Conservation (phyloP, 2,797 vertebrate genomes). For the Enoplosus armatus region DNA sequence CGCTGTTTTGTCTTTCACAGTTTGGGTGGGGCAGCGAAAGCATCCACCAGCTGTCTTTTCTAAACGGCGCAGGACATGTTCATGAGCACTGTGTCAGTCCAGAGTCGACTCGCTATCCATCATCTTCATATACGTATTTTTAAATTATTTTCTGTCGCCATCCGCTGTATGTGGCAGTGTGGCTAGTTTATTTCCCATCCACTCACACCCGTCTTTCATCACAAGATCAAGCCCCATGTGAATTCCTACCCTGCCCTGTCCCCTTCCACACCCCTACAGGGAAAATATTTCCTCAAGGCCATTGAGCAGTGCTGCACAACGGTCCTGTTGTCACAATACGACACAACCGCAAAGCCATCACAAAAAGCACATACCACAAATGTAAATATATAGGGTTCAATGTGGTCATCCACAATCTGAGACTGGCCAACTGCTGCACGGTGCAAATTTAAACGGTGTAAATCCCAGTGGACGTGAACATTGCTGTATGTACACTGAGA, state of each 20-base stretch:
- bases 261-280: constrained; percentile 43
- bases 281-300: constrained; percentile 62
- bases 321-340: constrained; percentile 27
- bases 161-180: constrained; percentile 15
- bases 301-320: not conserved
- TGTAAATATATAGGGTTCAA: constrained; percentile 32
- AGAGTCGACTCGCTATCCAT: constrained; percentile 1
- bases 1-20: constrained; percentile 71
- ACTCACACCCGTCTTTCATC: constrained; percentile 46
- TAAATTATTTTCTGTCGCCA: constrained; percentile 15
- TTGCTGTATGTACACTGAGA: not conserved
- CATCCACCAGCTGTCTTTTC: constrained; percentile 70
- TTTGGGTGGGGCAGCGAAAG: constrained; percentile 74
- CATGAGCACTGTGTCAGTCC: constrained; percentile 13
- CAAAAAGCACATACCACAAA: constrained; percentile 16
- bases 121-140: constrained; percentile 11
- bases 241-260: constrained; percentile 35
- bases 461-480: constrained; percentile 35
- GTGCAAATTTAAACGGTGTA: constrained; percentile 45
- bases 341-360: constrained; percentile 18
- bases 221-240: constrained; percentile 50
- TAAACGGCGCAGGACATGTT: constrained; percentile 37
- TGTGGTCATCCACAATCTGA: constrained; percentile 15
- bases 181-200: constrained; percentile 20
- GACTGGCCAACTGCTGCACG: constrained; percentile 25